Percentiles rank a stretch among this genome's conserved stretches.
phyloP scores from a whole-genome alignment of 2,113 vertebrate genomes.

The Sinocyclocheilus anshuiensis region DNA sequence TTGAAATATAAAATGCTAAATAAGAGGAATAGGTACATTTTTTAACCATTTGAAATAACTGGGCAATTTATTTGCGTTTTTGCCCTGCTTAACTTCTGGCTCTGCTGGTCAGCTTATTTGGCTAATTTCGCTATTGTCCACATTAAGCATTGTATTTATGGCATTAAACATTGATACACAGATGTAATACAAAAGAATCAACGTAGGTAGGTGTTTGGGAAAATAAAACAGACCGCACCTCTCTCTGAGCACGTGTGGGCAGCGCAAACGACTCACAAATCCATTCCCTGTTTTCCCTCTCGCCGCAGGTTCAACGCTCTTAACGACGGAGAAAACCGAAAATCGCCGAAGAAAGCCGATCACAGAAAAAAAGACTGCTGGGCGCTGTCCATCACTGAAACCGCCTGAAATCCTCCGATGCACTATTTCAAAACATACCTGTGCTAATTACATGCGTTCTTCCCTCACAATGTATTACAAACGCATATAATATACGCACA shows the following conservation, averaged over 20 bases:
- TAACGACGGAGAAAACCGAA: slow-evolving; percentile 48
- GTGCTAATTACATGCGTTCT: slow-evolving; percentile 2
- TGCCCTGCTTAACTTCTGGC: neutral
- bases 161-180: neutral
- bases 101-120: neutral
- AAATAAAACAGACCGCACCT: neutral
- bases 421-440: slow-evolving; percentile 3
- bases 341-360: slow-evolving; percentile 58
- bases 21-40: neutral
- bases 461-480: neutral
- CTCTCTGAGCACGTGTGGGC: neutral
- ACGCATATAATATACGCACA: too few relatives aligned
- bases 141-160: neutral
- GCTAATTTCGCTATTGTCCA: neutral
- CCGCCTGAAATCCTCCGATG: slow-evolving; percentile 74
- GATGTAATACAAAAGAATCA: neutral
- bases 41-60: neutral
- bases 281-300: slow-evolving; percentile 42
- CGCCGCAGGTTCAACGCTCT: slow-evolving; percentile 4
- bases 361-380: slow-evolving; percentile 66
- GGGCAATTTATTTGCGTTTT: neutral
- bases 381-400: slow-evolving; percentile 85
- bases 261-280: neutral
- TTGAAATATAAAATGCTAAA: neutral
- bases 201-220: too few relatives aligned